Base-by-base conservation (phyloP, 2,797 vertebrate genomes). In the Prunella strophiata region DNA sequence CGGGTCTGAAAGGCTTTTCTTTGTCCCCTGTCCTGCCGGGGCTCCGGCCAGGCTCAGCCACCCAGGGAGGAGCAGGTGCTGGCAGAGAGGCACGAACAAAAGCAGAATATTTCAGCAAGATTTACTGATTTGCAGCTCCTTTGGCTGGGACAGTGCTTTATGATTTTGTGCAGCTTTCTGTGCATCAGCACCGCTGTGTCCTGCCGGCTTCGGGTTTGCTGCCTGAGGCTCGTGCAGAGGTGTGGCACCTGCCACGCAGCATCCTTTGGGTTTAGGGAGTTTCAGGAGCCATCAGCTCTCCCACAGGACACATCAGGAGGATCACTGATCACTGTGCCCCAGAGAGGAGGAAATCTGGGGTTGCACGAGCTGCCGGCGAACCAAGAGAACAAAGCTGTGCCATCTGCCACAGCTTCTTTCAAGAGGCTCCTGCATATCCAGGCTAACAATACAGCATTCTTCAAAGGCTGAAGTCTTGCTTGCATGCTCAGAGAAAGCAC, bases 331-430 rank as follows among this genome's bases (percentile, higher is more conserved):
- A 1, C 74, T 32, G 57, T 86, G 58, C 36, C 66, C 66, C 26
- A 1, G 29, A 11, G 2, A 89, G 58, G 82, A 79, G 72, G 74
- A 78, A 63, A 38, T 75, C 73, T 61, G 48, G 58, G 32, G 47
- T 42, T 89, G 47, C 68, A 72, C 2, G 2, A 88, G 6, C 84
- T 93, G 93, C 85, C 75, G 85, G 83, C 5, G 0, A 84, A 92
- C 67, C 61, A n/a, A n/a, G 79, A 66, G 88, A 96, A 93, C 95
- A 97, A 97, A 96, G 95, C 92, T 88, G 89, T 91, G 91, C 94
- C 94, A 97, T 96, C 92, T 97, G 95, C 92, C 94, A 47, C 55
- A 15, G 83, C 95, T 86, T 92, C 94, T 97, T 95, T 96, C 91
- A 94, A 82, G 89, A 88, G 85, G 82, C 85, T 93, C 58, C 91